These are phyloP conservation scores for Campoplex capitator DNA, from an alignment of 2,888 invertebrate genomes.

Conservation along the genomic window DNA sequence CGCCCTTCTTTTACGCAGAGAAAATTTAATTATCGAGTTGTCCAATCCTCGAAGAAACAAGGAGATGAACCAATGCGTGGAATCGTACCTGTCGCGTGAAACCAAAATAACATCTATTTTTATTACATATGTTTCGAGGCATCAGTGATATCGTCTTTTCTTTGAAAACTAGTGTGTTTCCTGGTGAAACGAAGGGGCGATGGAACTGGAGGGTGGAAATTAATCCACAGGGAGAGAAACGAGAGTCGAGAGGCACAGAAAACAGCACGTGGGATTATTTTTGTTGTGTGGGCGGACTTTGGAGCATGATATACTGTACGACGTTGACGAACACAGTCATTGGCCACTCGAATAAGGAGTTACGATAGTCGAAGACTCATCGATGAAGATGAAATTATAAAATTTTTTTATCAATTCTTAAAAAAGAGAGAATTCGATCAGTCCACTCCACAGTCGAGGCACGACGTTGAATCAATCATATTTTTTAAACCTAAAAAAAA, in stretches of 20 bases:
- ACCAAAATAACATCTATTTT: conserved; percentile 2
- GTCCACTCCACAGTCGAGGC: background rate
- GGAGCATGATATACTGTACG: conserved; percentile 27
- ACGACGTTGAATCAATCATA: too few species aligned
- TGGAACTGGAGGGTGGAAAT: conserved; percentile 53
- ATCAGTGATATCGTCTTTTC: conserved; percentile 33
- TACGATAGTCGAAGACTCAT: background rate
- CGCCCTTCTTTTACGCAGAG: background rate
- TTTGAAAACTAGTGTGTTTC: conserved; percentile 34
- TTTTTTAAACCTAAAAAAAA: background rate
- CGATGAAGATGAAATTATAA: background rate
- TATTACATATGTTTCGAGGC: conserved; percentile 18
- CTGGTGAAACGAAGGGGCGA: conserved; percentile 32
- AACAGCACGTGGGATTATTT: conserved; percentile 42
- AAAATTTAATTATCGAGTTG: conserved; percentile 12
- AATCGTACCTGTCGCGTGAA: background rate
- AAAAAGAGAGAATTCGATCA: background rate
- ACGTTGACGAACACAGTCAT: background rate
- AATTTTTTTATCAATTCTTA: background rate
- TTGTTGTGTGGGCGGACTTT: conserved; percentile 41
- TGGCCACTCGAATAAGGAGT: conserved; percentile 9
- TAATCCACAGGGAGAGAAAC: conserved; percentile 54
- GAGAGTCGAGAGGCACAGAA: conserved; percentile 31
- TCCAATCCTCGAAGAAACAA: background rate
- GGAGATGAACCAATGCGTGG: background rate